Base-by-base conservation (phyloP, 2,888 invertebrate genomes). In the Epirrita christyi region DNA sequence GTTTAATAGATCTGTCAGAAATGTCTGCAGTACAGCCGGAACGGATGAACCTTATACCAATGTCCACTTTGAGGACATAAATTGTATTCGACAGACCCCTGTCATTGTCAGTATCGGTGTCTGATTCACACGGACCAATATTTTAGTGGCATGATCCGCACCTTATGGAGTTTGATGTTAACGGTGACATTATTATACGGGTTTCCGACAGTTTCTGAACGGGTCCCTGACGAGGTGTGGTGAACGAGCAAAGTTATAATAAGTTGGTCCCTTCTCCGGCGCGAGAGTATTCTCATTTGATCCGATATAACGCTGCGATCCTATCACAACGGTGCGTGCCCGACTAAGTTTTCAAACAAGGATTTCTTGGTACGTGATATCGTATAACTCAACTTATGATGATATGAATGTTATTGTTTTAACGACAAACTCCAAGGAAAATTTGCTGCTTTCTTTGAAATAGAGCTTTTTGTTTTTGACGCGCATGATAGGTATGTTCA, bases 181-280 rank as follows among this genome's bases (percentile, higher is more conserved):
- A 75, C 77, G 68, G 71, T 70, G 72, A 75, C 75, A 77, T 81
- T 83, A 82, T 86, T 83, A 86, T 85, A 80, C 82, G 85, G 85
- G 81, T 78, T 81, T 80, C 75, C 72, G 75, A 80, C 80, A 74
- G 81, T 79, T 82, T 81, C 75, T 69, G 75, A 81, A 78, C 73
- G 72, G 74, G 72, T 68, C 72, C 70, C 76, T 76, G 77, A 72
- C 80, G 83, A 86, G 83, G 86, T 85, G 83, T 80, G 81, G 80
- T 77, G 81, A 85, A 87, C 80, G 86, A 84, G 82, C 79, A 78
- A 88, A 90, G 84, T 90, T 89, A 85, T 88, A 87, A 87, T 88
- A 88, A 88, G 80, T 88, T 84, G 66, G 81, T 78, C 78, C 67
- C 71, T 68, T 78, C 79, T 81, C 77, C 72, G 68, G 70, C 70